Base-by-base conservation (phyloP, 92 coral and sea anemone genomes). In the Zoanthus sociatus region DNA sequence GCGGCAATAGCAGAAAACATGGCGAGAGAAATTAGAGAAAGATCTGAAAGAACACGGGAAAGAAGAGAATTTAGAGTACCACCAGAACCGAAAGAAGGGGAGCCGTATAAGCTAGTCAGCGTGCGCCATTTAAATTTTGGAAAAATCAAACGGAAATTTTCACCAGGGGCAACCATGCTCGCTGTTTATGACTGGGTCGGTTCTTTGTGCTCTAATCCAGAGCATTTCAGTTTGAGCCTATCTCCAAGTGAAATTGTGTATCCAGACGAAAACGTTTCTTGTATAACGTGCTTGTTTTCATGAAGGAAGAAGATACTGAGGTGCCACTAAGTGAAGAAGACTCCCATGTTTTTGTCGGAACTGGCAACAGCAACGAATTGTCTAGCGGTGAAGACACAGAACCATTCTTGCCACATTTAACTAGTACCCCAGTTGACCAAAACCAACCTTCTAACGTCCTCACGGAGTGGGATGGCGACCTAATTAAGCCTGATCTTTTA, bases 121-220 rank as follows among this genome's bases (percentile, higher is more conserved):
- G 79, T 84, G 51, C 79, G 78, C 30, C 90, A 86, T 86, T 47
- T 86, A 26, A 15, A 71, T 12, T 64, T 86, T 64, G 92, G 90
- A 86, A 68, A 56, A 21, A 55, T 83, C 17, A 90, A 50, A 51
- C 55, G 87, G 26, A 50, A 70, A 9, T 86, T 90, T 79, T 8
- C 26, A 5, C 77, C 84, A 12, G 46, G 61, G 30, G 55, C 55
- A 16, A 60, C 87, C n/a, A 64, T 78, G 26, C 31, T 67, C 6
- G 76, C 90, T 32, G 92, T 90, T 16, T 91, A 87, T 68, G 90
- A 91, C 46, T 91, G 91, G 93, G 76, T 87, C 14, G 89, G 93
- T 6, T 83, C 90, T 1, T 44, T 87, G 53, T 68, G 73, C 17
- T 31, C 78, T 14, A 21, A 61, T 42, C 93, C 91, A 68, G 86